phyloP scores from a whole-genome alignment of 1,140 invertebrate species.

The Aphis craccivora region DNA sequence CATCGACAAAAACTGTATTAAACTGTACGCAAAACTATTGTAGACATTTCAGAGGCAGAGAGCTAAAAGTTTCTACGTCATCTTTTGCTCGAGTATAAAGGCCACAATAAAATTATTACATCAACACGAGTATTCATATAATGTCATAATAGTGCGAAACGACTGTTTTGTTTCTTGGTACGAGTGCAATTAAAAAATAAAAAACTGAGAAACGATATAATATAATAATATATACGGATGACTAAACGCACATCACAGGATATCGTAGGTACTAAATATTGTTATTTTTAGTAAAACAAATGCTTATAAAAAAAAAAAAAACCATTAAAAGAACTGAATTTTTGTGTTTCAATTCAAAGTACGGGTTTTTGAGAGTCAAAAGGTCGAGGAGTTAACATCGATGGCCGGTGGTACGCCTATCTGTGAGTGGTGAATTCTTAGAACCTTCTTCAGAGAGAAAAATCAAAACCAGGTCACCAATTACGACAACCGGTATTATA shows the following conservation, averaged over 20 bases:
- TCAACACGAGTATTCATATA: too few relatives aligned
- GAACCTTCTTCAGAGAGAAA: neutral
- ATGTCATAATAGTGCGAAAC: too few relatives aligned
- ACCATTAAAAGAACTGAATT: neutral
- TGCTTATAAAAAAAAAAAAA: too few relatives aligned
- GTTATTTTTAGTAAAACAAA: too few relatives aligned
- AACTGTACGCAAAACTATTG: neutral
- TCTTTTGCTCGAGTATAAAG: too few relatives aligned
- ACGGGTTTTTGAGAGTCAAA: neutral
- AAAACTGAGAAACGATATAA: neutral
- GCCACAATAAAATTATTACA: too few relatives aligned
- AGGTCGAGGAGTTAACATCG: neutral
- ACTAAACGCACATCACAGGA: too few relatives aligned
- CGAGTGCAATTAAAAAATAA: neutral
- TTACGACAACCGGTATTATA: neutral
- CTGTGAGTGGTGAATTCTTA: neutral
- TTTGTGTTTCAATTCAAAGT: neutral
- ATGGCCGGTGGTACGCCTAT: too few relatives aligned
- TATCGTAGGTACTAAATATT: too few relatives aligned
- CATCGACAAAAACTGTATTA: neutral
- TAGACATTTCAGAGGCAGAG: neutral
- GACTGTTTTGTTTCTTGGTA: too few relatives aligned
- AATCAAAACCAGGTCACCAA: neutral
- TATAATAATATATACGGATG: too few relatives aligned
- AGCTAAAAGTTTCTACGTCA: neutral